phyloP scores from a whole-genome alignment of 37 sponge, comb jelly and placozoan species.

The Halichondria panicea region DNA sequence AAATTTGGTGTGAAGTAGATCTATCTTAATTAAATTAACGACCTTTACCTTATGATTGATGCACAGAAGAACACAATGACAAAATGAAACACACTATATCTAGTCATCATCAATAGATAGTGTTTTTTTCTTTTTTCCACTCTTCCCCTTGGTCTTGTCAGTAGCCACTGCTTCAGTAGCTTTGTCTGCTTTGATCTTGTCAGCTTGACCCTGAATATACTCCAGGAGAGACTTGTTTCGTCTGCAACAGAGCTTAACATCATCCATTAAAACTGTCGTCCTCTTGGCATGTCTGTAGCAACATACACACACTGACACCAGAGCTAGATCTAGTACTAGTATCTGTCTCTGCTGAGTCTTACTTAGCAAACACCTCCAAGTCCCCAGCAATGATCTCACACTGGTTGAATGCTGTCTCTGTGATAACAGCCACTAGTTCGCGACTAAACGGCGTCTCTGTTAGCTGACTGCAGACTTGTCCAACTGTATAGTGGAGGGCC shows the following conservation, averaged over 20 bases:
- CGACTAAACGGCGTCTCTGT: constrained; percentile 32
- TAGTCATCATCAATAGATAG: no score
- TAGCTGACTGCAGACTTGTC: constrained; percentile 51
- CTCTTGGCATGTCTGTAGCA: constrained; percentile 68
- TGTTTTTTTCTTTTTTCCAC: no score
- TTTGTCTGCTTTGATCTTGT: constrained; percentile 22
- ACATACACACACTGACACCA: background rate
- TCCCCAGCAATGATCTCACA: constrained; percentile 45
- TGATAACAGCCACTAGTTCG: constrained; percentile 58
- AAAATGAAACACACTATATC: no score
- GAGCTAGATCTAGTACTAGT: no score
- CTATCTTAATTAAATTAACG: no score
- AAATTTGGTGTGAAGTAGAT: no score
- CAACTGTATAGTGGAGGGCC: constrained; percentile 73
- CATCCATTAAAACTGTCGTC: constrained; percentile 54
- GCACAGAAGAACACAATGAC: no score
- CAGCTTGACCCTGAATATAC: constrained; percentile 16
- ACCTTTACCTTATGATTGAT: no score
- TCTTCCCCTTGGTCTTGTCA: no score
- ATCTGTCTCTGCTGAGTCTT: background rate
- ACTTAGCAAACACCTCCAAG: constrained; percentile 76
- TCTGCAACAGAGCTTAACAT: constrained; percentile 63
- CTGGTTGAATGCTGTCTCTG: constrained; percentile 58
- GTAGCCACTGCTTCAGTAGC: no score
- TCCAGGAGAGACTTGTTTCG: constrained; percentile 27